These are phyloP conservation scores for Matsumyia berberina DNA, from an alignment of 2,888 invertebrate species.

Conservation along the genomic window DNA sequence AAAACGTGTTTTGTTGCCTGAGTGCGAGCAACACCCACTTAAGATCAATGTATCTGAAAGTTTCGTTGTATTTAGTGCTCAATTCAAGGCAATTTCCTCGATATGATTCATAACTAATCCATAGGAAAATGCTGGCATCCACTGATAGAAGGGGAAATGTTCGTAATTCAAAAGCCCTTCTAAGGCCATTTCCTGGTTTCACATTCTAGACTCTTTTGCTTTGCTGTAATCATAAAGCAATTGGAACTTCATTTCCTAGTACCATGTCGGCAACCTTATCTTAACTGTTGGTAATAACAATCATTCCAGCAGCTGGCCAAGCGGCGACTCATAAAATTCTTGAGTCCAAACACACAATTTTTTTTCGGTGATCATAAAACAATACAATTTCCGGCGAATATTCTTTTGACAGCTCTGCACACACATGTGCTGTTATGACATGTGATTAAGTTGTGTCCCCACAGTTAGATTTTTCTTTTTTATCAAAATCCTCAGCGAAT, in stretches of 20 bases:
- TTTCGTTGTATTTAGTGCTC: not conserved
- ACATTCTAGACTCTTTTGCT: not conserved
- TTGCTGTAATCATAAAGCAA: not conserved
- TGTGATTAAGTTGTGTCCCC: not conserved
- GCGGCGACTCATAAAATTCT: not conserved
- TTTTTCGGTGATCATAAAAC: not conserved
- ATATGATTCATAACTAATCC: not conserved
- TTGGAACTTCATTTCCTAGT: not conserved
- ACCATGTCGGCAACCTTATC: not conserved
- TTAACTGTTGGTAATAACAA: not conserved
- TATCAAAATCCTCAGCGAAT: not conserved
- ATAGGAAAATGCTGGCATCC: too few species aligned
- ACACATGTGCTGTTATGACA: not conserved
- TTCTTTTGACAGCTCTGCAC: not conserved
- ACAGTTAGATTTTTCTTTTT: not conserved
- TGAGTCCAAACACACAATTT: not conserved
- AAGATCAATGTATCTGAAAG: not conserved
- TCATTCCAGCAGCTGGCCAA: not conserved
- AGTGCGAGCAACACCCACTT: constrained; percentile 33
- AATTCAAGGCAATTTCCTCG: constrained; percentile 36
- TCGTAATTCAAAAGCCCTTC: not conserved
- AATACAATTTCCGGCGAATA: not conserved
- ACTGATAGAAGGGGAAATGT: not conserved
- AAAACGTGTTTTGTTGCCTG: constrained; percentile 55
- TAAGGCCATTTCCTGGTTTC: not conserved